Percentiles rank a stretch among this genome's conserved stretches.
These are phyloP conservation scores for Amphimedon queenslandica DNA, from an alignment of 37 sponge, comb jelly and placozoan species.

Conservation along the genomic window DNA sequence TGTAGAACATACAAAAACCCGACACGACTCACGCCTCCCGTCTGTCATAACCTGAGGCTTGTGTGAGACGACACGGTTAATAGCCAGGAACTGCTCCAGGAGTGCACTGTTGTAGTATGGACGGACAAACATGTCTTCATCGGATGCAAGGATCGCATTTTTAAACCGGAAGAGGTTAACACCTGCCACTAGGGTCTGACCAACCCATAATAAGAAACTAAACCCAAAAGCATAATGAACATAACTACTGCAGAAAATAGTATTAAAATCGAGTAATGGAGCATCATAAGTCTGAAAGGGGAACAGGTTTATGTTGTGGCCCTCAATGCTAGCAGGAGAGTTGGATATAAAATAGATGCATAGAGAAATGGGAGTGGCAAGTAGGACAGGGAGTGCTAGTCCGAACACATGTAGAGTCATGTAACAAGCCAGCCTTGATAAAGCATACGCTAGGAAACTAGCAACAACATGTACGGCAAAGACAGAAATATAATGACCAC, in stretches of 20 bases:
- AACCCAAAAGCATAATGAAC: neutral
- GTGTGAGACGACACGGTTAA: conserved; percentile 44
- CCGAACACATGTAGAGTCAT: conserved; percentile 30
- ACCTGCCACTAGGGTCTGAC: conserved; percentile 46
- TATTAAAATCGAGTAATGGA: neutral
- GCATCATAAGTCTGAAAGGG: neutral
- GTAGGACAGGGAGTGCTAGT: conserved; percentile 43
- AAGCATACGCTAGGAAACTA: conserved; percentile 41
- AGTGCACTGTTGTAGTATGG: conserved; percentile 73
- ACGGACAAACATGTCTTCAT: conserved; percentile 63
- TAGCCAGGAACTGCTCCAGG: conserved; percentile 59
- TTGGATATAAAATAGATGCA: conserved; percentile 8
- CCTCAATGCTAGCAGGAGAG: neutral
- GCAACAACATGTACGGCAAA: conserved; percentile 42
- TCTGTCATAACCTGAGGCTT: neutral
- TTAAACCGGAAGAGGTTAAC: conserved; percentile 37
- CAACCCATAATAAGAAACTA: conserved; percentile 39
- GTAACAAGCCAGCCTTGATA: conserved; percentile 36
- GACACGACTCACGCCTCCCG: neutral
- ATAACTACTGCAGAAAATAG: neutral
- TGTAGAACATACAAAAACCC: conserved; percentile 83
- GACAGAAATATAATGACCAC: neutral
- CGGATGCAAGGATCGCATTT: conserved; percentile 55
- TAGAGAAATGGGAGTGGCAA: conserved; percentile 46
- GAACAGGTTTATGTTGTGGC: neutral